These are phyloP conservation scores for Papilio polyxenes DNA, from an alignment of 1,140 invertebrate genomes.

Conservation along the genomic window DNA sequence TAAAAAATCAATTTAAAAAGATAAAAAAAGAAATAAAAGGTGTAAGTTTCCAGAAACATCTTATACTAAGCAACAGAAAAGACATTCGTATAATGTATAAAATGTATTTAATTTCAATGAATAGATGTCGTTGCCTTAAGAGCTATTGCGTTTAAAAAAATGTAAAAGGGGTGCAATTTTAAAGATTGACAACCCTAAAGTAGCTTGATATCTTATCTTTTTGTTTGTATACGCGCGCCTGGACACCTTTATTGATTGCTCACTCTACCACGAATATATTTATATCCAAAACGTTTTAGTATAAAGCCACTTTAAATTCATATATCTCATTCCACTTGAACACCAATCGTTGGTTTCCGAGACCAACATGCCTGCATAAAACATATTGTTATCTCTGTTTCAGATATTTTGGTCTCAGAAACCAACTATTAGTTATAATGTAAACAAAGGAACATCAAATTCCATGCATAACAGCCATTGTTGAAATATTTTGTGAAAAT, in stretches of 20 bases:
- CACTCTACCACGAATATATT: not conserved
- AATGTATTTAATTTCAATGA: not conserved
- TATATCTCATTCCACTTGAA: not conserved
- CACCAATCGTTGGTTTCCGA: not conserved
- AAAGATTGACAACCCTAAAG: not conserved
- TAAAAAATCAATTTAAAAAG: too few relatives aligned
- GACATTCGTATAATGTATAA: not conserved
- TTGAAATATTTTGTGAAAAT: too few relatives aligned
- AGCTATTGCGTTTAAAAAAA: not conserved
- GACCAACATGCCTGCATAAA: too few relatives aligned
- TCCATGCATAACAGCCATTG: too few relatives aligned
- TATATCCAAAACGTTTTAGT: not conserved
- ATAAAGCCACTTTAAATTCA: not conserved
- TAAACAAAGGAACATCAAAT: too few relatives aligned
- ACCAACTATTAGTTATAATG: too few relatives aligned
- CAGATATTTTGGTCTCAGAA: too few relatives aligned
- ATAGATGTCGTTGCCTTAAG: not conserved
- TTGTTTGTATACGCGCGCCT: slow-evolving; percentile 8
- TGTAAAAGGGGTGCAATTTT: not conserved
- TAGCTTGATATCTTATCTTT: slow-evolving; percentile 9
- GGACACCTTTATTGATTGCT: slow-evolving; percentile 8
- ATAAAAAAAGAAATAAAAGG: too few relatives aligned
- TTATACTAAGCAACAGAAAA: not conserved
- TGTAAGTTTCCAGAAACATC: not conserved
- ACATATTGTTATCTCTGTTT: too few relatives aligned